These are phyloP conservation scores for Ophion obscuratus DNA, from an alignment of 2,888 invertebrate species.

Conservation along the genomic window DNA sequence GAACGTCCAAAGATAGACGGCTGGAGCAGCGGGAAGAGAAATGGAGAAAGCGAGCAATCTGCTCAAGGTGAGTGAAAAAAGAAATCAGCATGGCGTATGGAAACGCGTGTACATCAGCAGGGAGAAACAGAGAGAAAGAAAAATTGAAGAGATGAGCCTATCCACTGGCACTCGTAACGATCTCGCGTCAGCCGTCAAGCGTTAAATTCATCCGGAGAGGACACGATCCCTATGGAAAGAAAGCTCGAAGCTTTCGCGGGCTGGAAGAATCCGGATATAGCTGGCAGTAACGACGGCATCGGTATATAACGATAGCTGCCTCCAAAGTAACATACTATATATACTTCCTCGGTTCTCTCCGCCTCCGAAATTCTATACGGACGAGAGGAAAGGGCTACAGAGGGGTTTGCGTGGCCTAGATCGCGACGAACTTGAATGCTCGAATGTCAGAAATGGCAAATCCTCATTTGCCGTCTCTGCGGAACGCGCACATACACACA, in stretches of 20 bases:
- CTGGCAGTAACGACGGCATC: slow-evolving; percentile 37
- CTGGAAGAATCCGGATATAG: slow-evolving; percentile 55
- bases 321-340: slow-evolving; percentile 48
- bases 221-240: slow-evolving; percentile 78
- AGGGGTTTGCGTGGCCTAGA: slow-evolving; percentile 80
- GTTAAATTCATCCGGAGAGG: slow-evolving; percentile 78
- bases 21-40: slow-evolving; percentile 10
- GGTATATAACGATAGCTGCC: slow-evolving; percentile 34
- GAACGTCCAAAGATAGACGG: neutral
- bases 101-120: slow-evolving; percentile 45
- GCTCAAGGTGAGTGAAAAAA: slow-evolving; percentile 61
- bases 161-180: slow-evolving; percentile 76
- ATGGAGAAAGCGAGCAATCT: slow-evolving; percentile 45
- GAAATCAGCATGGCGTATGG: slow-evolving; percentile 47
- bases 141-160: slow-evolving; percentile 63
- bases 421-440: slow-evolving; percentile 82
- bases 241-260: slow-evolving; percentile 67
- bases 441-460: slow-evolving; percentile 82
- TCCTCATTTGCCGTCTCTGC: slow-evolving; percentile 81
- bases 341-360: slow-evolving; percentile 36
- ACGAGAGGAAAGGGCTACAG: slow-evolving; percentile 63
- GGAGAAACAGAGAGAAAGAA: slow-evolving; percentile 61
- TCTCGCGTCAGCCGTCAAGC: slow-evolving; percentile 78
- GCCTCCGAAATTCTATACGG: slow-evolving; percentile 53
- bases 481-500: slow-evolving; percentile 71